phyloP scores from a whole-genome alignment of 2,888 invertebrate species.

The Pandemis heparana region DNA sequence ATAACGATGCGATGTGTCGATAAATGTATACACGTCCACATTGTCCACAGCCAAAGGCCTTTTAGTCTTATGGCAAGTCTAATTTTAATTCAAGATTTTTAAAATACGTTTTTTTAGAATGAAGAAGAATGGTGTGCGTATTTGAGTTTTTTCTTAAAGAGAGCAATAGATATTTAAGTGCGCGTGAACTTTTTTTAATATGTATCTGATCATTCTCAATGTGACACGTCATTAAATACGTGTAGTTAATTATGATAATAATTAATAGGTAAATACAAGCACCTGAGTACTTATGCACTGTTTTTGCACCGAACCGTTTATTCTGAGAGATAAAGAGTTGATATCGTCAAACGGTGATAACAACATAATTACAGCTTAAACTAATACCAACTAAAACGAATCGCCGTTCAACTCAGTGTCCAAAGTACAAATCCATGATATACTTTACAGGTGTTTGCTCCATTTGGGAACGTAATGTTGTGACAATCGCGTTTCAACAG shows the following conservation, averaged over 20 bases:
- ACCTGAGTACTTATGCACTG: slow-evolving; percentile 7
- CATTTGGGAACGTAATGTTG: too few relatives aligned
- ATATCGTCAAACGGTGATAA: slow-evolving; percentile 16
- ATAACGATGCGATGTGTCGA: not conserved
- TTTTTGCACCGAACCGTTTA: slow-evolving; percentile 18
- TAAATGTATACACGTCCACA: too few relatives aligned
- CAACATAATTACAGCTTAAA: not conserved
- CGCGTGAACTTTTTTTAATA: not conserved
- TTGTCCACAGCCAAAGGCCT: too few relatives aligned
- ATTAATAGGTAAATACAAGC: not conserved
- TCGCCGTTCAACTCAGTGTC: not conserved
- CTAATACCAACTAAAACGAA: not conserved
- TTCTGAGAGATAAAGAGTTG: slow-evolving; percentile 5
- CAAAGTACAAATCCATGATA: not conserved
- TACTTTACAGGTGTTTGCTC: not conserved
- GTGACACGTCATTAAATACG: not conserved
- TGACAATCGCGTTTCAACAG: not conserved
- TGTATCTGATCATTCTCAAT: not conserved
- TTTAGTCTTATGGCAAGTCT: too few relatives aligned
- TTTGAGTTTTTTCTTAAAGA: too few relatives aligned
- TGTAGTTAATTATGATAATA: not conserved
- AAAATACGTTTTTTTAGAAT: too few relatives aligned
- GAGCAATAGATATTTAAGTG: too few relatives aligned
- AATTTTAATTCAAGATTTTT: too few relatives aligned
- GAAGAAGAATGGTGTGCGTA: too few relatives aligned